These are phyloP conservation scores for Procavia capensis DNA, from an alignment of 2,113 vertebrate genomes.

Conservation along the genomic window DNA sequence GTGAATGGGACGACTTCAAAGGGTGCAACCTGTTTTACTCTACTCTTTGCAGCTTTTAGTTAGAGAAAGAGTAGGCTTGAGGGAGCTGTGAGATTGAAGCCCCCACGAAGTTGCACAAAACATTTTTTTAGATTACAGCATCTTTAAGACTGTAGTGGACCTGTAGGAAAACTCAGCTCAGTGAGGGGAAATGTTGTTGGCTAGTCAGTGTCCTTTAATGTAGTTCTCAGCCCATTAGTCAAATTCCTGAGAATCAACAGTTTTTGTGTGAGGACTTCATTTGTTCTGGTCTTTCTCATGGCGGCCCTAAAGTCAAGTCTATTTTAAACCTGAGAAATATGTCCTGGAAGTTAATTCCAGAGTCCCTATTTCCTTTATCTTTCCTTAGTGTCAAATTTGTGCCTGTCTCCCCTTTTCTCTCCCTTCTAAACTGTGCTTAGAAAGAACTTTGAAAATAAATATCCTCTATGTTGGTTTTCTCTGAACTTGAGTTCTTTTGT, in stretches of 20 bases:
- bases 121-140: background rate
- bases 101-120: background rate
- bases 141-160: background rate
- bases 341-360: slow-evolving; percentile 56
- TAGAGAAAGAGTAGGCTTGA: background rate
- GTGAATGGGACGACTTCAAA: background rate
- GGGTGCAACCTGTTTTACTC: background rate
- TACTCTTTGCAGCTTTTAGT: background rate
- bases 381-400: slow-evolving; percentile 55
- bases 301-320: slow-evolving; percentile 81
- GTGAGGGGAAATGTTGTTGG: background rate
- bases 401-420: too few relatives aligned
- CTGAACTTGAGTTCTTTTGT: slow-evolving; percentile 15
- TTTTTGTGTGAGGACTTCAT: slow-evolving; percentile 78
- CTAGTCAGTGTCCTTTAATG: background rate
- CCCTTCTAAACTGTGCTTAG: slow-evolving; percentile 1
- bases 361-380: slow-evolving; percentile 72
- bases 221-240: background rate
- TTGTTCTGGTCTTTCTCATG: slow-evolving; percentile 76
- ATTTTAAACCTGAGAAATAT: slow-evolving; percentile 82
- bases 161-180: background rate
- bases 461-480: slow-evolving; percentile 39
- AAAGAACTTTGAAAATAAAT: background rate
- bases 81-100: background rate
- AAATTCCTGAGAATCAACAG: slow-evolving; percentile 60